Evolutionary conservation across 2,797 vertebrate species (phyloP).

Genomic region (Myotis planiceps): DNA sequence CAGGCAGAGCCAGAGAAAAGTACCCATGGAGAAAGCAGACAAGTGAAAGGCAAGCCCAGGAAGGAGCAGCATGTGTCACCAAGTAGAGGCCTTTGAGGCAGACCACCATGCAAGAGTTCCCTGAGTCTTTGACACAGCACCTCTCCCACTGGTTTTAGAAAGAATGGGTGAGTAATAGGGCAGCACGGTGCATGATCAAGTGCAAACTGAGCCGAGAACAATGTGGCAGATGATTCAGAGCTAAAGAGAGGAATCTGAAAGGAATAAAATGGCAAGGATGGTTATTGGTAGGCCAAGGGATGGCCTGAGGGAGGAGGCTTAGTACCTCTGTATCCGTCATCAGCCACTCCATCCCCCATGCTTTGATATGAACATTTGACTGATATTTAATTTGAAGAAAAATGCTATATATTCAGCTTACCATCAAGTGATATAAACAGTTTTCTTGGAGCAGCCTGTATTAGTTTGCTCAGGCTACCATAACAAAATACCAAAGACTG

Average conservation of each 20-base stretch:
- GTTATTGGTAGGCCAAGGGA: background rate
- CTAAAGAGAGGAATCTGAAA: background rate
- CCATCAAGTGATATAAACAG: background rate
- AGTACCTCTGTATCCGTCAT: background rate
- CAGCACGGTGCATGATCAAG: background rate
- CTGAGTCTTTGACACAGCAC: background rate
- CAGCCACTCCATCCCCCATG: no score
- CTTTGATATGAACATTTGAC: background rate
- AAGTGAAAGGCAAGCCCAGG: background rate
- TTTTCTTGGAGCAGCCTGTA: background rate
- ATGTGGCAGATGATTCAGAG: background rate
- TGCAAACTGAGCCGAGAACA: background rate
- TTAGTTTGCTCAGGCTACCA: background rate
- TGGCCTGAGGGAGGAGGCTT: background rate
- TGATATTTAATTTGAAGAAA: background rate
- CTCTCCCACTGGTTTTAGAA: background rate
- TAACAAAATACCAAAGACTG: background rate
- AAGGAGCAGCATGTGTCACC: background rate
- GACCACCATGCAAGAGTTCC: rapidly evolving
- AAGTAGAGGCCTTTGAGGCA: no score
- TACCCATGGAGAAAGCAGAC: background rate
- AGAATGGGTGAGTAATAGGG: background rate
- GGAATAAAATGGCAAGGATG: background rate
- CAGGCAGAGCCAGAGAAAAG: background rate
- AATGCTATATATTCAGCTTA: background rate